Conservation (phyloP, 1,140 invertebrate species). For the Trichonephila clavipes region DNA sequence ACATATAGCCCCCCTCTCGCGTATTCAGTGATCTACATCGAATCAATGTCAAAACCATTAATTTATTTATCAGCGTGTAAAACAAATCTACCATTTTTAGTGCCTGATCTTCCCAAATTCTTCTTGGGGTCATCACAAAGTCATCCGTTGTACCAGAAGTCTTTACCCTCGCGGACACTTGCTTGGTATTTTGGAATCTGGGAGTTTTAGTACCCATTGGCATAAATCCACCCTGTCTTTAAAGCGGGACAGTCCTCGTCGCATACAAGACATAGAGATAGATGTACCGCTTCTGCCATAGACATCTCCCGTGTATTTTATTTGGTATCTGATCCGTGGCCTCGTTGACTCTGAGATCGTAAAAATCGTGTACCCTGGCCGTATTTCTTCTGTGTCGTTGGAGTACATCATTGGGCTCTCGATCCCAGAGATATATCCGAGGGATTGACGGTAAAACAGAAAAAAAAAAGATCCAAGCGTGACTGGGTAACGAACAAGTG, state of each 20-base stretch:
- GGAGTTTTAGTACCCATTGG: background rate
- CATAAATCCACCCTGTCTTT: constrained; percentile 31
- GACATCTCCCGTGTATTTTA: constrained; percentile 46
- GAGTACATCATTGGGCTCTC: constrained; percentile 55
- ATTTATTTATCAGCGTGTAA: background rate
- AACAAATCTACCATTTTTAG: background rate
- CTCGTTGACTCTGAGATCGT: constrained; percentile 43
- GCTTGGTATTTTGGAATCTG: background rate
- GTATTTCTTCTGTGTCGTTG: constrained; percentile 55
- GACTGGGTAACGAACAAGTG: constrained; percentile 53
- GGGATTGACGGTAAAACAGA: background rate
- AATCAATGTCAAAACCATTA: background rate
- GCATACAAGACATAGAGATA: constrained; percentile 47
- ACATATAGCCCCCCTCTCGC: background rate
- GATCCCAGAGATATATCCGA: constrained; percentile 23
- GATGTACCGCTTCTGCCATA: constrained; percentile 1
- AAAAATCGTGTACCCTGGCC: constrained; percentile 40
- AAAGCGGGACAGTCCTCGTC: background rate
- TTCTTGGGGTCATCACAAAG: background rate
- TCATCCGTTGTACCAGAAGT: background rate
- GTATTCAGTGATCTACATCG: background rate
- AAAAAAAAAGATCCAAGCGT: background rate
- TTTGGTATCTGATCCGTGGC: constrained; percentile 35
- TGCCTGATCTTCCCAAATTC: background rate
- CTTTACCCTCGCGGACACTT: background rate